Percentiles rank a stretch among this genome's conserved stretches.
phyloP scores from a whole-genome alignment of 1,140 invertebrate genomes.

The Zaprionus ghesquierei region DNA sequence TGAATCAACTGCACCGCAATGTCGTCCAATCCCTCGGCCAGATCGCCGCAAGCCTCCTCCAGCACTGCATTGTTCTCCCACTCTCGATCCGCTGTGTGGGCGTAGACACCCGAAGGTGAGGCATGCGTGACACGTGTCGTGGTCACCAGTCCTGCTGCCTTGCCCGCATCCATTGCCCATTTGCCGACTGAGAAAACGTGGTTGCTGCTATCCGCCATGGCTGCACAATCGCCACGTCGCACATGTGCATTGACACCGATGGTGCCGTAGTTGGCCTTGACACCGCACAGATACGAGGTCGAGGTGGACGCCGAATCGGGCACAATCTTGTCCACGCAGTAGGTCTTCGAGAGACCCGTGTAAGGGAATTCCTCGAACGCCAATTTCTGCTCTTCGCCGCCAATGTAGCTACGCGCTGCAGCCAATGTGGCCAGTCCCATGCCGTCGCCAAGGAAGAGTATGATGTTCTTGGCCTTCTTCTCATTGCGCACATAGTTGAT shows the following conservation, averaged over 20 bases:
- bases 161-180: conserved; percentile 89
- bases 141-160: conserved; percentile 90
- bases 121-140: conserved; percentile 91
- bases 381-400: conserved; percentile 87
- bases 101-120: conserved; percentile 89
- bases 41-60: conserved; percentile 65
- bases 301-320: conserved; percentile 90
- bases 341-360: conserved; percentile 90
- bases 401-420: conserved; percentile 86
- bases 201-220: conserved; percentile 84
- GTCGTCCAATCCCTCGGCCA: conserved; percentile 85
- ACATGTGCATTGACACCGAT: conserved; percentile 89
- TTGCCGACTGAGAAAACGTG: conserved; percentile 87
- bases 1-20: conserved; percentile 90
- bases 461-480: conserved; percentile 87
- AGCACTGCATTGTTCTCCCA: conserved; percentile 90
- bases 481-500: conserved; percentile 78
- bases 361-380: conserved; percentile 91
- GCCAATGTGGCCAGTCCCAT: conserved; percentile 91
- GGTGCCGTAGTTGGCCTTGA: conserved; percentile 92
- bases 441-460: conserved; percentile 91
- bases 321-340: conserved; percentile 91
- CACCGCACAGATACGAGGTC: conserved; percentile 92
- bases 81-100: conserved; percentile 88
- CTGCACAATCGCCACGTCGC: conserved; percentile 84